Evolutionary conservation across 2,113 vertebrate genomes (phyloP), one percentile per base, ranked within the genome.

Genomic region (Pampusana beccarii): DNA sequence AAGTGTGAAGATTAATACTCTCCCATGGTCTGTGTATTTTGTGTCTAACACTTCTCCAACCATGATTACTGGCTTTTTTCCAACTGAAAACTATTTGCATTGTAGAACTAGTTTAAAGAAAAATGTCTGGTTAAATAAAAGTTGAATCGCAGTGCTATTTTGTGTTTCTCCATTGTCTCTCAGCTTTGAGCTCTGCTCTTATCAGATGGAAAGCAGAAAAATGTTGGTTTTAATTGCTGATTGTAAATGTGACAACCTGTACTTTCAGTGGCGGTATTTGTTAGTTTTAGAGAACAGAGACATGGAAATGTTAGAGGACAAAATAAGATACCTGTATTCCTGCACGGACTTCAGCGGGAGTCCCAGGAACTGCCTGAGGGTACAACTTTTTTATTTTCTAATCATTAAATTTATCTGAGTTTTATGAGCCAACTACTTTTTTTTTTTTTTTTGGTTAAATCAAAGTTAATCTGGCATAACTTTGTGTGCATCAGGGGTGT

Each of bases 151-250:
- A 7, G 57, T 64, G 29, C 48, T 84, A 7, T 90, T 93, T 53
- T 94, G 33, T 81, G 58, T 88, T 93, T 79, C 82, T 73, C 53
- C 44, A 78, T 88, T 96, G 90, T 95, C 38, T 96, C 50, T 71
- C 16, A 12, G 34, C 38, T 92, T 88, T 64, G 44, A 81, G 82
- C 5, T 2, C 53, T 79, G 75, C 10, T 75, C 66, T 96, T 96
- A 90, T 94, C 88, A 92, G 90, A 91, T 81, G 50, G 61, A 95
- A 96, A 79, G 10, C 77, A 87, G 62, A 89, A 89, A 64, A 95
- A 93, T 88, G 69, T 69, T 91, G 61, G 25, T 25, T 94, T 93
- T 81, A 93, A 84, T 94, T 20, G 4, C 65, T 84, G 77, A 87
- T 74, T 96, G 73, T 95, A 93, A 95, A 91, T 67, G 93, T 91